Conservation (phyloP, 2,888 invertebrate species). For the Luperina nickerlii region DNA sequence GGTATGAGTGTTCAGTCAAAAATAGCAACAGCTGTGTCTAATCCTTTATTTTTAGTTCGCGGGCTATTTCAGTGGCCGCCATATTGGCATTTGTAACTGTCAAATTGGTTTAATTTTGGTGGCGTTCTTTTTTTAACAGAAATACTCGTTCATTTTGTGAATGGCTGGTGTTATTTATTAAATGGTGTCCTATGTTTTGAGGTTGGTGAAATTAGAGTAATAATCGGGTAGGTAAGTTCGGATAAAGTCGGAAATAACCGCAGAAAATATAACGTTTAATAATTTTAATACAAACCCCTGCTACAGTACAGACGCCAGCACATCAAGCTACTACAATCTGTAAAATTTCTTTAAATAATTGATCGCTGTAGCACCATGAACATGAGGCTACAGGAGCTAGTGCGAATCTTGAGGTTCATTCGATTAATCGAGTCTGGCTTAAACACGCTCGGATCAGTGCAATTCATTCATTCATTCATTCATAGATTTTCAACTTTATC, state of each 20-base stretch:
- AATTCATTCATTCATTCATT: no score
- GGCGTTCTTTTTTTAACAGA: neutral
- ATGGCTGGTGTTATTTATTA: neutral
- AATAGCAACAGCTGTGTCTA: conserved; percentile 54
- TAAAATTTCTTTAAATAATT: no score
- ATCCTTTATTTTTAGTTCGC: conserved; percentile 54
- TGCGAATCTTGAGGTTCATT: no score
- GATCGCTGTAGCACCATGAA: no score
- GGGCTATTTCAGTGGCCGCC: conserved; percentile 50
- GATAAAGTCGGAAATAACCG: neutral
- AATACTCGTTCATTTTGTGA: conserved; percentile 7
- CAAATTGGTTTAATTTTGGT: conserved; percentile 43
- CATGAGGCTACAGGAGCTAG: no score
- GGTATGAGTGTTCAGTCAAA: conserved; percentile 34
- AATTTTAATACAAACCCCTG: no score
- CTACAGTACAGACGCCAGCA: no score
- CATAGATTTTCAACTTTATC: no score
- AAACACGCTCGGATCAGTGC: no score
- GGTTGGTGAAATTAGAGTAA: neutral
- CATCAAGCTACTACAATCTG: no score
- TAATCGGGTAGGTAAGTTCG: neutral
- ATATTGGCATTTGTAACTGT: conserved; percentile 53
- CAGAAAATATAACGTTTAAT: no score
- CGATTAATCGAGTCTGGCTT: no score
- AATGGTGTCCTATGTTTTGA: neutral